phyloP scores from a whole-genome alignment of 2,888 invertebrate genomes.

The Sthenelais limicola region DNA sequence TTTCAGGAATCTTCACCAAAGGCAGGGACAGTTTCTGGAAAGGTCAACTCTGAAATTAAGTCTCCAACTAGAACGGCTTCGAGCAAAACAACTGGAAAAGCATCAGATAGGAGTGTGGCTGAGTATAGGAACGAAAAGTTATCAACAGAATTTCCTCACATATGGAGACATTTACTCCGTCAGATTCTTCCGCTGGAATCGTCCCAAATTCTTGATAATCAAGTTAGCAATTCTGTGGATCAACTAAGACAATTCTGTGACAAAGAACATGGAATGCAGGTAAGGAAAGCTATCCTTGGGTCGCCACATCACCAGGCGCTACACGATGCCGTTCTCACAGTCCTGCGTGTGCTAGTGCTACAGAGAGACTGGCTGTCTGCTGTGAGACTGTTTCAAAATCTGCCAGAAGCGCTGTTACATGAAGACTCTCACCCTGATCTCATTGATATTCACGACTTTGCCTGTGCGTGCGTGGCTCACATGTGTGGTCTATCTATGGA shows the following conservation, averaged over 20 bases:
- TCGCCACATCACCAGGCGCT: conserved; percentile 60
- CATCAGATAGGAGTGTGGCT: conserved; percentile 57
- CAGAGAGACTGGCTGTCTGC: conserved; percentile 60
- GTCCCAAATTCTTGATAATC: conserved; percentile 1
- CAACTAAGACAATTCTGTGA: neutral
- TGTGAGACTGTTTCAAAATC: conserved; percentile 57
- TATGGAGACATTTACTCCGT: conserved; percentile 60
- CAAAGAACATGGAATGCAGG: conserved; percentile 52
- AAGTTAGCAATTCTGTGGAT: neutral
- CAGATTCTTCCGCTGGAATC: conserved; percentile 30
- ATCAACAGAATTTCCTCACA: conserved; percentile 60
- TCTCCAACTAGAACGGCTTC: neutral
- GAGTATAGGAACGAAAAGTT: conserved; percentile 66
- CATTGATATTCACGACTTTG: conserved; percentile 60
- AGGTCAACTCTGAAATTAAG: neutral
- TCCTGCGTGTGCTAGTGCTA: conserved; percentile 56
- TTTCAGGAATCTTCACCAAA: neutral
- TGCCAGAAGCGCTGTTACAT: conserved; percentile 58
- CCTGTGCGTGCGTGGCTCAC: conserved; percentile 54
- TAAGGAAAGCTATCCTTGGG: conserved; percentile 63
- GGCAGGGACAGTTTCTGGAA: no score
- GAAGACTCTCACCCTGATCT: conserved; percentile 52
- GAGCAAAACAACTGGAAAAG: neutral
- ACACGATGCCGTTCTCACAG: conserved; percentile 55
- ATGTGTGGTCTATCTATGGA: conserved; percentile 1